Base-by-base conservation (phyloP, 1,140 invertebrate genomes). In the Aphaenogaster rudis region DNA sequence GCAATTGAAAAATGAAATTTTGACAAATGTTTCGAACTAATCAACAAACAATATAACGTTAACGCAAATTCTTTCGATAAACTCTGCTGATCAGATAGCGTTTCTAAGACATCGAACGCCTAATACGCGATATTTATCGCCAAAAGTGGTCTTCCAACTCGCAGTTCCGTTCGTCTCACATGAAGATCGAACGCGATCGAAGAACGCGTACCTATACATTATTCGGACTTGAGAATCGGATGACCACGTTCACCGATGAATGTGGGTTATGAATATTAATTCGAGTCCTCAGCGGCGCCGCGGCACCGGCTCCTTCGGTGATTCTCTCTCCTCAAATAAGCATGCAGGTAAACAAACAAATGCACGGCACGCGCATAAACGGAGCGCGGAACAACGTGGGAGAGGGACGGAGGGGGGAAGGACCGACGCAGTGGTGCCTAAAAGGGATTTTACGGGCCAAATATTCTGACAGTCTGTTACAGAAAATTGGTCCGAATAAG, bases 371-470 rank as follows among this genome's bases (percentile, higher is more conserved):
- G 89, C 84, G 87, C 82, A 61, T 87, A 87, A 69, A 90, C 84
- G 90, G 77, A 86, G 74, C 28, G 54, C 61, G 13, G 69, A 90
- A 88, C 88, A 89, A 79, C 72, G 72, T 77, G 52, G 78, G 54
- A 86, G 54, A 86, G 64, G 76, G 54, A 78, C 1, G 52, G 13
- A 28, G 28, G 42, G 81, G 39, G 52, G 59, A 61, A 48, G 36
- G 11, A 28, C 0, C 15, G n/a, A 21, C 36, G 28, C 48, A 80
- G 33, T 63, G 33, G 45, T 59, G 39, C 33, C 15, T 33, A 45
- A 77, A 59, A 15, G 66, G 52, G 61, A 88, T 66, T 77, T 45
- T 61, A 45, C 4, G 21, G 13, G 42, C n/a, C 54, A 8, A 59
- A 42, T 36, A 59, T 59, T 39, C 8, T 42, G 7, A 67, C 11